A percentile compares a stretch with the other conserved stretches of the same genome.
Conservation (phyloP, 2,888 invertebrate species). For the Melieria picta region DNA sequence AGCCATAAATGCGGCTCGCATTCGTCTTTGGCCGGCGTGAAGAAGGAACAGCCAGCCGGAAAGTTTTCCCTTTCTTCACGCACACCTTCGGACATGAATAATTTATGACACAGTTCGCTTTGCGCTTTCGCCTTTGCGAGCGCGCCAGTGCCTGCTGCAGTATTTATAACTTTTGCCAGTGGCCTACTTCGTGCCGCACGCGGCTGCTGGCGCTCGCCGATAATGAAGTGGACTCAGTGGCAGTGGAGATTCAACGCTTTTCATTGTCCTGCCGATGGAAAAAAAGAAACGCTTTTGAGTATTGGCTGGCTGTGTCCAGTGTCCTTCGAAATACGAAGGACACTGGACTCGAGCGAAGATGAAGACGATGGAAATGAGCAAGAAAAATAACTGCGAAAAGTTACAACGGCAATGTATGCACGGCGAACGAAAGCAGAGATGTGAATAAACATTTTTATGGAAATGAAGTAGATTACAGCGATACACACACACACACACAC, state of each 20-base stretch:
- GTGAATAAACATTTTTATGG: constrained; percentile 36
- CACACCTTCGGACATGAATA: constrained; percentile 43
- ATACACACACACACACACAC: no score
- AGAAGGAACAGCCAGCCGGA: not conserved
- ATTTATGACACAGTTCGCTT: constrained; percentile 43
- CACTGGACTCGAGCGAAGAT: constrained; percentile 3
- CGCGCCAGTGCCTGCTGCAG: not conserved
- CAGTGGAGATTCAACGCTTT: not conserved
- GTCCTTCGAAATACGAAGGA: constrained; percentile 4
- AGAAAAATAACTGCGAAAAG: not conserved
- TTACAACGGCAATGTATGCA: not conserved
- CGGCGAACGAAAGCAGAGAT: constrained; percentile 3
- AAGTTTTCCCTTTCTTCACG: constrained; percentile 25
- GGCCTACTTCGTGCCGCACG: not conserved
- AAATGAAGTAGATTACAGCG: constrained; percentile 28
- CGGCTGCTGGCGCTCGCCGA: constrained; percentile 2
- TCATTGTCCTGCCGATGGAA: no score
- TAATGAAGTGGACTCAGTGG: constrained; percentile 24
- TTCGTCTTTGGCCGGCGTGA: no score
- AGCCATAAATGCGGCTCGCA: no score
- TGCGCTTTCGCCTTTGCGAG: not conserved
- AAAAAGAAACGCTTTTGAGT: no score
- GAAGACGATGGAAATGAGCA: constrained; percentile 6
- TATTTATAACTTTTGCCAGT: constrained; percentile 5
- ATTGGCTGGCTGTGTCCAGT: no score